Evolutionary conservation across 1,140 invertebrate genomes (phyloP), one percentile per base, ranked within the genome.

Genomic region (Uloborus diversus): DNA sequence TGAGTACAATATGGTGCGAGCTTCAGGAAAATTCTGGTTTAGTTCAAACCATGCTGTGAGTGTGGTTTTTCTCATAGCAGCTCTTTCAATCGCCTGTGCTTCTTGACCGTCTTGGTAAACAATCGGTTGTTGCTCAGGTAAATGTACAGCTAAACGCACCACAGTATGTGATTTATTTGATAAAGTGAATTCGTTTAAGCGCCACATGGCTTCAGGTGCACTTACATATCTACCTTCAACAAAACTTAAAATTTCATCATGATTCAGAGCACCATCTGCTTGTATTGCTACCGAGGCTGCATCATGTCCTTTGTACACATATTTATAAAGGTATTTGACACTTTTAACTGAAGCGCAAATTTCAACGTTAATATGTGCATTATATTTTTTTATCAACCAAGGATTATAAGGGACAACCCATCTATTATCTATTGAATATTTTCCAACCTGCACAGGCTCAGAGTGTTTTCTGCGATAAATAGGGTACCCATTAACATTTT

Each of bases 161-260:
- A 88, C 84, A 49, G 84, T 25, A 57, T 86, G 86, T 76, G 84
- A 81, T 33, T 83, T 57, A 71, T 86, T 84, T 64, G 87, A 85
- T 33, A 88, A 84, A 20, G 81, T 81, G 71, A 86, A 87, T 51
- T 79, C 57, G 9, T 86, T 83, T 47, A 88, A 85, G 61, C 84
- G 75, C 86, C 86, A 88, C 68, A 83, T 80, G 49, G 87, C 87
- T 84, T 88, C 86, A 75, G 81, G 82, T 69, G 83, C 82, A 57
- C 85, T 86, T 14, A 88, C 84, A 84, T 88, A 89, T 32, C 87
- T 81, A 57, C 85, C 86, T 64, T 82, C 82, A 83, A 87, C n/a
- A 35, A 35, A 62, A 0, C 28, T 4, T 35, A n/a, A n/a, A 35
- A 62, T 62, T 23, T 62, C 28, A 62, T 62, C 30, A 35, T 62